phyloP scores from a whole-genome alignment of 2,888 invertebrate species.

The Zygaena filipendulae region DNA sequence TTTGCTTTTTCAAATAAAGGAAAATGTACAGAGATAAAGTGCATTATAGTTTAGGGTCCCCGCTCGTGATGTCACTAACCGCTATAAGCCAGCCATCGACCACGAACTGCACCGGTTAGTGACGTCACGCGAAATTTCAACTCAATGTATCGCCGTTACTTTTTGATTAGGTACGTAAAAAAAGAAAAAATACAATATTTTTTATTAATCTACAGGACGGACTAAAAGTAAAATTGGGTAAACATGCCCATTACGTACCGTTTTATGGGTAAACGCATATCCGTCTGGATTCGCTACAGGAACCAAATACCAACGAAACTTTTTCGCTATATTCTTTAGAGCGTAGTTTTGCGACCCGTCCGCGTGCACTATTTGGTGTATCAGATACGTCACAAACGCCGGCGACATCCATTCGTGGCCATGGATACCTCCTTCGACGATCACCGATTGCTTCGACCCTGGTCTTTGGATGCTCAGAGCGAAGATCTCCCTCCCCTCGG shows the following conservation, averaged over 20 bases:
- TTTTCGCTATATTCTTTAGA: slow-evolving; percentile 40
- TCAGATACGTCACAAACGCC: slow-evolving; percentile 70
- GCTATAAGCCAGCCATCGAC: too few species aligned
- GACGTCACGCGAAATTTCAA: too few species aligned
- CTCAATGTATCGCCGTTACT: too few species aligned
- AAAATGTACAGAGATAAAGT: too few species aligned
- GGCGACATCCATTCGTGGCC: slow-evolving; percentile 80
- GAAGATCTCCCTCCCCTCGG: slow-evolving; percentile 47
- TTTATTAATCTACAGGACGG: too few species aligned
- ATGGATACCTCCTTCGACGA: slow-evolving; percentile 73
- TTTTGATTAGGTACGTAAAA: too few species aligned
- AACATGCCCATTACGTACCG: slow-evolving; percentile 22
- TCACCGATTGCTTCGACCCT: slow-evolving; percentile 41
- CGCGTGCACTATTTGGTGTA: slow-evolving; percentile 53
- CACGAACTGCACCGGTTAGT: too few species aligned
- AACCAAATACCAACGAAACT: slow-evolving; percentile 75
- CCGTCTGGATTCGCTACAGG: slow-evolving; percentile 82
- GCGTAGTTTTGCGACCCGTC: slow-evolving; percentile 33
- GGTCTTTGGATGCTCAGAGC: slow-evolving; percentile 25
- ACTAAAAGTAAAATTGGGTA: too few species aligned
- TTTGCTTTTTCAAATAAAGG: too few species aligned
- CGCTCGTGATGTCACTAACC: too few species aligned
- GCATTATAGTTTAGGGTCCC: too few species aligned
- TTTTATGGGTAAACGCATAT: slow-evolving; percentile 52
- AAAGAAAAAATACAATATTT: too few species aligned